These are phyloP conservation scores for Halictus quadricinctus DNA, from an alignment of 2,888 invertebrate species.

Conservation along the genomic window DNA sequence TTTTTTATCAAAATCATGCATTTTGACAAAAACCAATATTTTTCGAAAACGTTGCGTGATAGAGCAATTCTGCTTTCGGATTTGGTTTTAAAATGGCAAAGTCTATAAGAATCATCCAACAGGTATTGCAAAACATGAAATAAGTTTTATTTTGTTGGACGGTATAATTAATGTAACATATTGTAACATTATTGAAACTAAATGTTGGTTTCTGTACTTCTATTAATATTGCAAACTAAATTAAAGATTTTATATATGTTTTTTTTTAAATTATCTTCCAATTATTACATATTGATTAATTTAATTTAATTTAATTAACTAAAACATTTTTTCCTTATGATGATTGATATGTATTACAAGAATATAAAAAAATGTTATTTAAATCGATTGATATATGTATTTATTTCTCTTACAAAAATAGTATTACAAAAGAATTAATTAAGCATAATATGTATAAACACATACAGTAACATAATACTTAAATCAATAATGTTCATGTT, in stretches of 20 bases:
- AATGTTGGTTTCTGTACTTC: not conserved
- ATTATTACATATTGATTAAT: not conserved
- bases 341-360: not conserved
- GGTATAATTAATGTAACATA: not conserved
- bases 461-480: conserved; percentile 8
- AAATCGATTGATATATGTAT: conserved; percentile 7
- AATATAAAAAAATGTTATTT: conserved; percentile 18
- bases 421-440: conserved; percentile 23
- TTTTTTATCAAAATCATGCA: too few relatives aligned
- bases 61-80: too few relatives aligned
- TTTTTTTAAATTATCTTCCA: not conserved
- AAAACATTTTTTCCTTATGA: not conserved
- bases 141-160: too few relatives aligned
- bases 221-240: not conserved
- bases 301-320: not conserved
- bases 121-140: too few relatives aligned
- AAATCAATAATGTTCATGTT: conserved; percentile 32
- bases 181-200: not conserved
- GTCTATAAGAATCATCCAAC: too few relatives aligned
- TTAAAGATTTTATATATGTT: not conserved
- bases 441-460: conserved; percentile 2
- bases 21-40: too few relatives aligned
- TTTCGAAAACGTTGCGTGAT: too few relatives aligned
- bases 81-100: too few relatives aligned
- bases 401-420: conserved; percentile 12